Evolutionary conservation across 2,888 invertebrate genomes (phyloP), one percentile per base, ranked within the genome.

Genomic region (Eueremaeus valkanovi): DNA sequence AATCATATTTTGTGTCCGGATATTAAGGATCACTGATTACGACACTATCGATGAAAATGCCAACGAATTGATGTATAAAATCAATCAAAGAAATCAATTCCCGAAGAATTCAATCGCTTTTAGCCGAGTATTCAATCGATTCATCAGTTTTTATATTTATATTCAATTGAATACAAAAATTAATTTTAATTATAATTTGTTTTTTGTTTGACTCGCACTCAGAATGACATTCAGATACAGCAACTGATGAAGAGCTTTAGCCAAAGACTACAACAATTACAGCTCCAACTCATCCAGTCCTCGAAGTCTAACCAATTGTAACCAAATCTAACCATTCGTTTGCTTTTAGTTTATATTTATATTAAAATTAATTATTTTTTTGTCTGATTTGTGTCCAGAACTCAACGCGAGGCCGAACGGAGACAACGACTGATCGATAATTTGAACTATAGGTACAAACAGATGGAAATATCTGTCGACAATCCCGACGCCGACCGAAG

Each of bases 361-460:
- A 16, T 49, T 3, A 49, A n/a, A 49, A 11, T 5, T n/a, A n/a
- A 49, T 11, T 49, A 16, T 42, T 68, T 5, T 70, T 58, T 75
- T 3, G 27, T 31, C 9, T n/a, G 18, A 11, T 49, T 73, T 51
- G 21, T 21, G 16, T 73, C 18, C 73, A 83, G 84, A 77, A 83
- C 83, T 27, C 82, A 82, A 75, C 78, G 82, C 73, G 84, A 84
- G 77, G 80, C 82, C 36, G 83, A 84, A 58, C 77, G 83, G 40
- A 75, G 84, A 73, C 83, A 83, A 77, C 78, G 80, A 29, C 79
- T 83, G 79, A 75, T 84, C 29, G 83, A 84, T 78, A 80, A 81
- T 42, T 78, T 84, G 42, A 79, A 78, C 2, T 82, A 82, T n/a
- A 82, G 83, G 77, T 82, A 82, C 75, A 82, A 82, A 76, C 83